These are phyloP conservation scores for Agelastica alni DNA, from an alignment of 2,888 invertebrate genomes.

Conservation along the genomic window DNA sequence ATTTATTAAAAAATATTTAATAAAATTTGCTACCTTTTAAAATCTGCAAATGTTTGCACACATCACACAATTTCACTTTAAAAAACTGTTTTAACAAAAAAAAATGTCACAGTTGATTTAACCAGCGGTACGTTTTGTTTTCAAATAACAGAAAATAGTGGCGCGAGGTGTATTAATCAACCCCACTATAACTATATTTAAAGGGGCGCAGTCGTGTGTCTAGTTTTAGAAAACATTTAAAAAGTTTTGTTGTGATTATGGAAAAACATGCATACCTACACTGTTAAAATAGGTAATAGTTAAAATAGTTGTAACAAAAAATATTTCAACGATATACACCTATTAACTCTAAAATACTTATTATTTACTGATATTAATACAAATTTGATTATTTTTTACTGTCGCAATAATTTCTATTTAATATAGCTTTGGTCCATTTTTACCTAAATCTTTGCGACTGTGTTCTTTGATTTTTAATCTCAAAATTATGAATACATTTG, in stretches of 20 bases:
- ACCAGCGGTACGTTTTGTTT: constrained; percentile 20
- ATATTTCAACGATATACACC: too few relatives aligned
- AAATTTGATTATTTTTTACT: too few relatives aligned
- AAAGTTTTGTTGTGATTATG: constrained; percentile 10
- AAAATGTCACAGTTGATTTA: constrained; percentile 22
- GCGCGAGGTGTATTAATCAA: constrained; percentile 14
- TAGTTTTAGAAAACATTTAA: not conserved
- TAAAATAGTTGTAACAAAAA: too few relatives aligned
- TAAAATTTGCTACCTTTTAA: constrained; percentile 5
- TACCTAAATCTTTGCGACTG: too few relatives aligned
- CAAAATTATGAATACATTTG: too few relatives aligned
- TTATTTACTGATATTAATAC: too few relatives aligned
- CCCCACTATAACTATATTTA: constrained; percentile 8
- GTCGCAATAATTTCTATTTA: too few relatives aligned
- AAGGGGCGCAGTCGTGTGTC: constrained; percentile 17
- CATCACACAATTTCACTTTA: not conserved
- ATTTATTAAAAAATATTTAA: not conserved
- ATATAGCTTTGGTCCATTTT: too few relatives aligned
- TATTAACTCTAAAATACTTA: too few relatives aligned
- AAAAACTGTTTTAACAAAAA: not conserved
- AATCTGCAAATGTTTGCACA: not conserved
- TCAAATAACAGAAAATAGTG: constrained; percentile 18
- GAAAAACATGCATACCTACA: too few relatives aligned
- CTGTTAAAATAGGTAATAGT: too few relatives aligned
- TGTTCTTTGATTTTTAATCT: too few relatives aligned